phyloP scores from a whole-genome alignment of 2,797 vertebrate genomes.

The Anguilla pacifica region DNA sequence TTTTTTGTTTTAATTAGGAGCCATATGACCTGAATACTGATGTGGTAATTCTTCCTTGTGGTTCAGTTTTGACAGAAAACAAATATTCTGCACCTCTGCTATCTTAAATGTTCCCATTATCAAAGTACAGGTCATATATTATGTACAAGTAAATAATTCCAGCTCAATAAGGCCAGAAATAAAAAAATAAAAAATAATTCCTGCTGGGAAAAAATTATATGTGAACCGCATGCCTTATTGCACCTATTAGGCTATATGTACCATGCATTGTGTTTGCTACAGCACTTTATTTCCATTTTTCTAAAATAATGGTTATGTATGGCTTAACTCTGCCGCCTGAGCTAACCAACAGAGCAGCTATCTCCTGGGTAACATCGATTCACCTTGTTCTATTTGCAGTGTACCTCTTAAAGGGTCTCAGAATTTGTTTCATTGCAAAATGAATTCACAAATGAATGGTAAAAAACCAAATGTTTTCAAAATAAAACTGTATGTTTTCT shows the following conservation, averaged over 20 bases:
- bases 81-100: slow-evolving; percentile 32
- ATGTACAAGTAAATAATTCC: slow-evolving; percentile 54
- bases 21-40: slow-evolving; percentile 38
- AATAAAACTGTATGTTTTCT: slow-evolving; percentile 30
- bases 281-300: slow-evolving; percentile 14
- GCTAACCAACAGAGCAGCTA: background rate
- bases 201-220: background rate
- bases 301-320: slow-evolving; percentile 16
- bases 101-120: slow-evolving; percentile 51
- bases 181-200: background rate
- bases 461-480: slow-evolving; percentile 35
- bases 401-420: slow-evolving; percentile 17
- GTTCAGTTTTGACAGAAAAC: slow-evolving; percentile 38
- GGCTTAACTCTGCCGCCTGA: slow-evolving; percentile 20
- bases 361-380: slow-evolving; percentile 26
- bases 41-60: slow-evolving; percentile 37
- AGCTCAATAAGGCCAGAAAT: slow-evolving; percentile 38
- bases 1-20: slow-evolving; percentile 35
- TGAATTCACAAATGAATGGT: slow-evolving; percentile 43
- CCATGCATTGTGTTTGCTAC: background rate
- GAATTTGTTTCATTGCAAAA: slow-evolving; percentile 20
- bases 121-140: slow-evolving; percentile 60
- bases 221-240: background rate
- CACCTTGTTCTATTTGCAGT: slow-evolving; percentile 21
- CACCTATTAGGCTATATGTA: background rate